These are phyloP conservation scores for Centruroides vittatus DNA, from an alignment of 1,140 invertebrate species.

Conservation along the genomic window DNA sequence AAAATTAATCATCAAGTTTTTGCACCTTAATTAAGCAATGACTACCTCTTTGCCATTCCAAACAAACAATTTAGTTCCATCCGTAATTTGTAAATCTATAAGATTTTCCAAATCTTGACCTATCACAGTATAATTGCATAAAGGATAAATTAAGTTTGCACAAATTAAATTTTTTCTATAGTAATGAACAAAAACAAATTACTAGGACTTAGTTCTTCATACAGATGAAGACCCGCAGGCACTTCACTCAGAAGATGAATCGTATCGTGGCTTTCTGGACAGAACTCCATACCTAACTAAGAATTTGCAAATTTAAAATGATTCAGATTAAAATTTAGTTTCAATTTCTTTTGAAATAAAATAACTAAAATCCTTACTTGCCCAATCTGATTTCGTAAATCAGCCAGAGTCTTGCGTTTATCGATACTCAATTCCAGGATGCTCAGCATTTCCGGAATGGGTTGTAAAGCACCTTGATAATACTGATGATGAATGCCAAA, in stretches of 20 bases:
- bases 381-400: slow-evolving; percentile 6
- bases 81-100: slow-evolving; percentile 10
- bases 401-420: slow-evolving; percentile 7
- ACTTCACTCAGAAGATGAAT: slow-evolving; percentile 8
- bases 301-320: no score
- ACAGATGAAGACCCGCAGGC: slow-evolving; percentile 13
- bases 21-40: no score
- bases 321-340: no score
- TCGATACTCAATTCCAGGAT: slow-evolving; percentile 10
- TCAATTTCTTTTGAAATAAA: no score
- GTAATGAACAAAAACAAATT: background rate
- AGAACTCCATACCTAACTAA: slow-evolving; percentile 6
- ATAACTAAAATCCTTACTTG: background rate
- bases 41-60: slow-evolving; percentile 11
- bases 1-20: background rate
- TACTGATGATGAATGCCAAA: slow-evolving; percentile 11
- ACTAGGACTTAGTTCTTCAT: slow-evolving; percentile 12
- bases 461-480: slow-evolving; percentile 11
- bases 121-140: background rate
- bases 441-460: slow-evolving; percentile 1
- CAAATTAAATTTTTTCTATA: background rate
- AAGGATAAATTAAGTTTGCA: no score
- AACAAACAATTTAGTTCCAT: slow-evolving; percentile 12
- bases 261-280: slow-evolving; percentile 2
- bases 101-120: slow-evolving; percentile 7